Percentiles rank a stretch among this genome's conserved stretches.
Evolutionary conservation across 2,797 vertebrate species (phyloP).

Genomic region (Saxicola maurus): DNA sequence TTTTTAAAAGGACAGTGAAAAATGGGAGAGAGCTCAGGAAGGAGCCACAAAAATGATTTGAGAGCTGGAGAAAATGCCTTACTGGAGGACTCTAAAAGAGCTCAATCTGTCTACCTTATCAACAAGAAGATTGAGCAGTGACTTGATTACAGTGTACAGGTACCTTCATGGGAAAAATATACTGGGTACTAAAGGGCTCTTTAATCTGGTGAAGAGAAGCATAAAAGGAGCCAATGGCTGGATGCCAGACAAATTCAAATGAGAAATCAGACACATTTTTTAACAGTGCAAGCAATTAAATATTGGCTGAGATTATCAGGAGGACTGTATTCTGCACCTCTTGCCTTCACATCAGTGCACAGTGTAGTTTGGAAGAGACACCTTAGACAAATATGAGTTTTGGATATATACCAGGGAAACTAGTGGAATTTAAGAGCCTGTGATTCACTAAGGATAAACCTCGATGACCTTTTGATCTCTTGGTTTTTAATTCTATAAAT

Average conservation of each 20-base stretch:
- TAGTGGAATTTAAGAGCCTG: not conserved
- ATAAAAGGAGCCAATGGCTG: not conserved
- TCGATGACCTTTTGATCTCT: not conserved
- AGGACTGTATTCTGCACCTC: not conserved
- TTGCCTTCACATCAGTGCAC: not conserved
- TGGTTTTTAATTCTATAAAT: not conserved
- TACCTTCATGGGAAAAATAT: slow-evolving; percentile 36
- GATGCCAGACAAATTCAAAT: not conserved
- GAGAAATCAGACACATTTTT: not conserved
- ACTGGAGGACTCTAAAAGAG: slow-evolving; percentile 9
- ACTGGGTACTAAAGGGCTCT: slow-evolving; percentile 2
- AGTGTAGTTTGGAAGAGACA: not conserved
- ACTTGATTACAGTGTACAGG: slow-evolving; percentile 43
- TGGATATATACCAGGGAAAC: not conserved
- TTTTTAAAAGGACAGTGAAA: slow-evolving; percentile 43
- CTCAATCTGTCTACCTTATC: slow-evolving; percentile 42
- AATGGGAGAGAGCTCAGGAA: slow-evolving; percentile 31
- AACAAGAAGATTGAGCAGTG: slow-evolving; percentile 42
- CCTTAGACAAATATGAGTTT: not conserved
- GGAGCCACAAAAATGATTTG: slow-evolving; percentile 27
- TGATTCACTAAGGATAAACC: not conserved
- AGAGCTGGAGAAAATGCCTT: slow-evolving; percentile 28
- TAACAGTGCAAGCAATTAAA: not conserved
- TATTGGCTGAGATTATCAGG: not conserved
- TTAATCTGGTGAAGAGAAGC: slow-evolving; percentile 1